These are phyloP conservation scores for Micropoecilia bifurca DNA, from an alignment of 2,797 vertebrate genomes.

Conservation along the genomic window DNA sequence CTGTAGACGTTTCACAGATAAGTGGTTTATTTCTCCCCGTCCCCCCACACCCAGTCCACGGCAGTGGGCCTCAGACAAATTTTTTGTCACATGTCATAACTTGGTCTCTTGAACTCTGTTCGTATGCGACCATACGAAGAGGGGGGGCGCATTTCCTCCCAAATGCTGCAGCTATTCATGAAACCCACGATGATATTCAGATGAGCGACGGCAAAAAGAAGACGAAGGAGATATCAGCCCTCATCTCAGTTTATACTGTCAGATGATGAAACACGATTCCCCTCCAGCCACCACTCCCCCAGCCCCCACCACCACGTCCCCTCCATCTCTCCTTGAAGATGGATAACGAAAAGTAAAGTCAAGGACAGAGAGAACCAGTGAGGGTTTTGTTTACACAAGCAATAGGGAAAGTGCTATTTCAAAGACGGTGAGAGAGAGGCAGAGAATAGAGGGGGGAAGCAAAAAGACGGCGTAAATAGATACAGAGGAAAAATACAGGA, in stretches of 20 bases:
- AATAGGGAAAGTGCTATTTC: conserved; percentile 56
- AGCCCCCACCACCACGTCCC: not conserved
- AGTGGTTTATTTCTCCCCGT: conserved; percentile 56
- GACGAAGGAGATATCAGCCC: conserved; percentile 56
- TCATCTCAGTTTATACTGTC: conserved; percentile 54
- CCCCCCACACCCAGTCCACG: conserved; percentile 7
- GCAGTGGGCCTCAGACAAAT: conserved; percentile 65
- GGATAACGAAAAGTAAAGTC: conserved; percentile 69
- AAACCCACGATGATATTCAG: conserved; percentile 46
- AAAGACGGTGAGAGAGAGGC: conserved; percentile 34
- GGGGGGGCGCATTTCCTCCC: not conserved
- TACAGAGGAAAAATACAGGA: not conserved
- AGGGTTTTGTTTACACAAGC: conserved; percentile 68
- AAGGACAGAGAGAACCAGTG: conserved; percentile 59
- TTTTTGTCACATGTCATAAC: conserved; percentile 61
- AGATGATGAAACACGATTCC: conserved; percentile 76
- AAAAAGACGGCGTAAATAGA: conserved; percentile 7
- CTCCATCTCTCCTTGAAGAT: conserved; percentile 64
- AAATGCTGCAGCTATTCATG: conserved; percentile 36
- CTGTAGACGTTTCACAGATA: conserved; percentile 67
- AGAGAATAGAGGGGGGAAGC: conserved; percentile 1
- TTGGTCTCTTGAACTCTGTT: conserved; percentile 57
- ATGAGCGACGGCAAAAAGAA: conserved; percentile 41
- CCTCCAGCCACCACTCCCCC: conserved; percentile 54
- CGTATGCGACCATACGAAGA: conserved; percentile 18